Evolutionary conservation across 2,113 vertebrate genomes (phyloP).

Genomic region (Oplegnathus fasciatus): DNA sequence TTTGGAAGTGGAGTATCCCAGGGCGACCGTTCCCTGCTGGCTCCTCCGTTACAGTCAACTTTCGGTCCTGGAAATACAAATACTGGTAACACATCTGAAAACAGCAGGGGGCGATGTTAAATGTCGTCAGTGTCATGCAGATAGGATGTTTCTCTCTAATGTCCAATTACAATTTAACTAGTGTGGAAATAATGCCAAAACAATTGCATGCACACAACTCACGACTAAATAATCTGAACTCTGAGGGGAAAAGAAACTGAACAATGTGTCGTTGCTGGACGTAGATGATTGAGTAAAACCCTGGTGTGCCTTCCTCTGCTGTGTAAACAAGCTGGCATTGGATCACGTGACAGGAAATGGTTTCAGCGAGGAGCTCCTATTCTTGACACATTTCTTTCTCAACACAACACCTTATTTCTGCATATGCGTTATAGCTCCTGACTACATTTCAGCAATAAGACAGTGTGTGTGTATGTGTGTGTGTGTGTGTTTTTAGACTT

Average conservation of each 20-base stretch:
- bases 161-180: not conserved
- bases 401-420: not conserved
- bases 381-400: not conserved
- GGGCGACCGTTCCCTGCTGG: constrained; percentile 84
- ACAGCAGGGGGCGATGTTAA: not conserved
- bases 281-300: not conserved
- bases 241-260: not conserved
- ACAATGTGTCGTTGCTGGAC: not conserved
- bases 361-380: not conserved
- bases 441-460: not conserved
- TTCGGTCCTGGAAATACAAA: constrained; percentile 80
- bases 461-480: not conserved
- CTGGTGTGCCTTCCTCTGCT: not conserved
- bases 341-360: constrained; percentile 53
- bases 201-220: not conserved
- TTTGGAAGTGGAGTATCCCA: constrained; percentile 86
- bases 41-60: constrained; percentile 86
- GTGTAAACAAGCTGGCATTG: not conserved
- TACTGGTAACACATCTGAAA: not conserved
- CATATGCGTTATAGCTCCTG: not conserved
- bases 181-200: not conserved
- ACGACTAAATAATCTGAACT: not conserved
- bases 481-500: constrained; percentile 43
- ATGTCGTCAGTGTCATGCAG: no score
- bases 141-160: not conserved